A percentile compares a stretch with the other conserved stretches of the same genome.
phyloP scores from a whole-genome alignment of 1,140 invertebrate genomes.

The Cydia splendana region DNA sequence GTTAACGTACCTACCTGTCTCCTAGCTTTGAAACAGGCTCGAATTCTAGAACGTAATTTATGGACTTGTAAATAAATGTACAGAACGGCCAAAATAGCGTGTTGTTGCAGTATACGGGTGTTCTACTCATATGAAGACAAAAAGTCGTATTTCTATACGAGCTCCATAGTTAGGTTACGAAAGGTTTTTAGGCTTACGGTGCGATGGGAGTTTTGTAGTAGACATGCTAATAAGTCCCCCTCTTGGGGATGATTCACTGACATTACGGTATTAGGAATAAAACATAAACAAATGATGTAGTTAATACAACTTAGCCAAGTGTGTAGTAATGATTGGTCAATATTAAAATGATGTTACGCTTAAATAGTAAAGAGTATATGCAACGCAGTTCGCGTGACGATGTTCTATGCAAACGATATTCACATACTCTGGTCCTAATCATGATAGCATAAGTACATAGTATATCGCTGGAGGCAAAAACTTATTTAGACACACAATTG shows the following conservation, averaged over 20 bases:
- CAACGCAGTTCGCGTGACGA: conserved; percentile 19
- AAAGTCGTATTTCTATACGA: background rate
- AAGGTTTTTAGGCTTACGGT: background rate
- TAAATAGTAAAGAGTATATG: conserved; percentile 11
- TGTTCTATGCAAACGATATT: conserved; percentile 28
- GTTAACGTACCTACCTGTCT: no score
- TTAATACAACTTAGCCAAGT: background rate
- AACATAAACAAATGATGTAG: background rate
- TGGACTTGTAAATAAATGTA: conserved; percentile 3
- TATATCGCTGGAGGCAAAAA: background rate
- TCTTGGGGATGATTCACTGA: conserved; percentile 13
- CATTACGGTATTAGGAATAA: background rate
- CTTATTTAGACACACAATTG: background rate
- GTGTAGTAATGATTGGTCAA: background rate
- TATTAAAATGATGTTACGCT: conserved; percentile 19
- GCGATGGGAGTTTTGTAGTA: background rate
- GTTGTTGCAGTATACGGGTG: background rate
- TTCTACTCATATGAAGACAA: background rate
- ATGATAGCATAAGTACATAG: background rate
- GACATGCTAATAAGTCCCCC: conserved; percentile 7
- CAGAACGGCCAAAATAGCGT: conserved; percentile 8
- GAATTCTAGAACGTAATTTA: background rate
- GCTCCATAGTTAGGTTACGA: background rate
- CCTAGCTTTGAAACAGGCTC: background rate
- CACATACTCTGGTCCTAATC: conserved; percentile 20